These are phyloP conservation scores for Grammatotria lemairii DNA, from an alignment of 2,113 vertebrate genomes.

Conservation along the genomic window DNA sequence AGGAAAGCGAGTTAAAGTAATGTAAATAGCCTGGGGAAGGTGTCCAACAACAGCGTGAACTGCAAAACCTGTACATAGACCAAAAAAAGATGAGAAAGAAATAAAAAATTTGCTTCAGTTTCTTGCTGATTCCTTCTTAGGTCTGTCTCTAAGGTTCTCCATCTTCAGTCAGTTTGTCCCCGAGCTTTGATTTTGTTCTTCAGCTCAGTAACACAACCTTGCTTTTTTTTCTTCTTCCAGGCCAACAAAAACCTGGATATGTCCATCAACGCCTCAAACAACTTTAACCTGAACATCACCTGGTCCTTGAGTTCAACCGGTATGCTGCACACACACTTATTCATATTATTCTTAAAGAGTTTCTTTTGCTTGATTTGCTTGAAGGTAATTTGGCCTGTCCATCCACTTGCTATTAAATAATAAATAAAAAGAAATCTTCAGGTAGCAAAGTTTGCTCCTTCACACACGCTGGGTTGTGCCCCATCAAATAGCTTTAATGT, in stretches of 20 bases:
- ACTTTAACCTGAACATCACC: slow-evolving; percentile 95
- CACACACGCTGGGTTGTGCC: not conserved
- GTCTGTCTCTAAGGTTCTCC: fast-evolving
- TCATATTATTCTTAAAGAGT: not conserved
- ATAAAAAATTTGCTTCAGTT: not conserved
- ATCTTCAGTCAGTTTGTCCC: not conserved
- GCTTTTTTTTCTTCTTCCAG: slow-evolving; percentile 40
- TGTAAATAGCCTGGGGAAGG: not conserved
- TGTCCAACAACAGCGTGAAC: not conserved
- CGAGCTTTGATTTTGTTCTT: not conserved
- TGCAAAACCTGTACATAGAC: not conserved
- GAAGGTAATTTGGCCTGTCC: not conserved
- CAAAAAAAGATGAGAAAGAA: not conserved
- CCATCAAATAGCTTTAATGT: not conserved
- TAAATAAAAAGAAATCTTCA: not conserved
- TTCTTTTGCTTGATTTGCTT: not conserved
- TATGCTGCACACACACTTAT: slow-evolving; percentile 23
- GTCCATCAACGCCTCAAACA: slow-evolving; percentile 97
- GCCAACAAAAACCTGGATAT: slow-evolving; percentile 96
- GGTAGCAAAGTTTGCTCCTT: not conserved
- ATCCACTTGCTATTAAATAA: not conserved
- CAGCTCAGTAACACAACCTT: not conserved
- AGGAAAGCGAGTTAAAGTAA: not conserved
- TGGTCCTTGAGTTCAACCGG: slow-evolving; percentile 96
- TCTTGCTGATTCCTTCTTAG: not conserved